These are phyloP conservation scores for cattle (Bos taurus) DNA, from an alignment of 2,113 vertebrate genomes.

Conservation along the genomic window ARS-UCD2.0 NC_037337.1:2195501-2196000, in stretches of 20 bases:
- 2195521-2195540: background rate
- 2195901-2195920: background rate
- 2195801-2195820: background rate
- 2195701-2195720: background rate
- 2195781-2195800: background rate
- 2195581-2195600: no score
- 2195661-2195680: background rate
- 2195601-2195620: no score
- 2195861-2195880: background rate
- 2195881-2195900: background rate
- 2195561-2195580: no score
- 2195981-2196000: background rate
- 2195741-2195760: background rate
- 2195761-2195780: no score
- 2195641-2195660: no score
- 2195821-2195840: background rate
- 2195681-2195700: background rate
- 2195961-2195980: background rate
- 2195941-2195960: background rate
- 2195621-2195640: no score
- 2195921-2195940: background rate
- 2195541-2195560: background rate
- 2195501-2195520: slow-evolving; percentile 2
- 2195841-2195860: background rate
- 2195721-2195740: background rate